phyloP scores from a whole-genome alignment of 2,888 invertebrate species.

The Orthosia gothica region DNA sequence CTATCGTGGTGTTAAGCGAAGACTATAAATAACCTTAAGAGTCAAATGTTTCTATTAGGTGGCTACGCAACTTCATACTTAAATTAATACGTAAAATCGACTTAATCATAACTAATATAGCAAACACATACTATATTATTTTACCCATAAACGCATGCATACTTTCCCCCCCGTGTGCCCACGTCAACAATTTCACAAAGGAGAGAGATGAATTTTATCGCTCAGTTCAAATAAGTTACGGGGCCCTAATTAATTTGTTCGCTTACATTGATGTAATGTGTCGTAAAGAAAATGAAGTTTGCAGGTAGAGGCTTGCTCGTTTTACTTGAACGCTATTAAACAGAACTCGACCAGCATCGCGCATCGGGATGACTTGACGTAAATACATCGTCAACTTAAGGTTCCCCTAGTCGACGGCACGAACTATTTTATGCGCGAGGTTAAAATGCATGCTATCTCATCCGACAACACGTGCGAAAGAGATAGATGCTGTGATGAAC shows the following conservation, averaged over 20 bases:
- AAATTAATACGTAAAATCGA: not conserved
- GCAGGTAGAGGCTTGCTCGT: conserved; percentile 67
- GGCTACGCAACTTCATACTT: not conserved
- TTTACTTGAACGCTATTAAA: conserved; percentile 77
- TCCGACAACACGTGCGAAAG: too few relatives aligned
- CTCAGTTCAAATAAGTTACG: conserved; percentile 46
- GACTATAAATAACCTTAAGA: not conserved
- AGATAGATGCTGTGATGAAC: too few relatives aligned
- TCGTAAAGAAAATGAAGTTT: conserved; percentile 75
- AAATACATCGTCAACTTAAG: conserved; percentile 76
- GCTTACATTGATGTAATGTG: conserved; percentile 66
- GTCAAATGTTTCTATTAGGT: not conserved
- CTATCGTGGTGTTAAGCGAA: not conserved
- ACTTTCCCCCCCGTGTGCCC: conserved; percentile 3
- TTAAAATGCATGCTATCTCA: too few relatives aligned
- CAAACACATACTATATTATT: conserved; percentile 22
- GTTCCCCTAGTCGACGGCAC: too few relatives aligned
- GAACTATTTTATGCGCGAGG: too few relatives aligned
- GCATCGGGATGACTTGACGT: conserved; percentile 47
- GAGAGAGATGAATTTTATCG: conserved; percentile 57
- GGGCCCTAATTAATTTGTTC: conserved; percentile 57
- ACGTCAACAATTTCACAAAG: conserved; percentile 48
- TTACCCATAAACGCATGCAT: conserved; percentile 20
- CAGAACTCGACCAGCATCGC: conserved; percentile 70
- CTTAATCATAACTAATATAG: not conserved